Evolutionary conservation across 2,797 vertebrate species (phyloP), one percentile per base, ranked within the genome.

Genomic region (Coilia nasus): DNA sequence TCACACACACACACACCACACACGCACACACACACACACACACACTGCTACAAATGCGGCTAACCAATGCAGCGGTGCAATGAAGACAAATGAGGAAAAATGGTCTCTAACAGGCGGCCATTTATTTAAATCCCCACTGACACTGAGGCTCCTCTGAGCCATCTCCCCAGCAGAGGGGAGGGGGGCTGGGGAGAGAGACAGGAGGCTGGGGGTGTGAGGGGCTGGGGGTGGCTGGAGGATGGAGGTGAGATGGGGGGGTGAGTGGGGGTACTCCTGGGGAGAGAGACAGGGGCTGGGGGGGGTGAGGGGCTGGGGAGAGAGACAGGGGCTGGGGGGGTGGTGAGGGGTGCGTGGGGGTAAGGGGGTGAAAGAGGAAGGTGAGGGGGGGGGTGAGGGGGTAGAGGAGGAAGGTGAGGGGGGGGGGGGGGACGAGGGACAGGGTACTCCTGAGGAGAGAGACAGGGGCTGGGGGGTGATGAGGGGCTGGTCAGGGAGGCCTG

Each of bases 1-100:
- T 41, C 5, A 28, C 57, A 62, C 25, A 64, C 41, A 59, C 14
- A 71, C 64, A 28, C 2, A 7, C 15, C 15, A 35, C 28, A 5
- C 1, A 78, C 15, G 9, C 50, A 54, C 50, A 54, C 50, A 54
- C 50, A 54, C 50, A 54, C 50, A 54, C 50, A 54, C 50, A 54
- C 50, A 54, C 7, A 9, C 46, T 47, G 46, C 3, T 54, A 9
- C 91, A 93, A 93, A 92, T 91, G 3, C 10, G 12, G 0, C 25
- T 17, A 21, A 19, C 57, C 94, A 94, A 95, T 93, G 91, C 94
- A 93, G 91, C 94, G 83, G 91, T 88, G 89, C 83, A 46, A 91
- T 84, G 85, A 84, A 92, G 89, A 93, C 91, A 94, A 94, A 94
- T 94, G 91, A 94, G 92, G 91, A 94, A 92, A 93, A 94, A 94